Evolutionary conservation across 2,113 vertebrate genomes (phyloP).

Genomic region (Perca fluviatilis): DNA sequence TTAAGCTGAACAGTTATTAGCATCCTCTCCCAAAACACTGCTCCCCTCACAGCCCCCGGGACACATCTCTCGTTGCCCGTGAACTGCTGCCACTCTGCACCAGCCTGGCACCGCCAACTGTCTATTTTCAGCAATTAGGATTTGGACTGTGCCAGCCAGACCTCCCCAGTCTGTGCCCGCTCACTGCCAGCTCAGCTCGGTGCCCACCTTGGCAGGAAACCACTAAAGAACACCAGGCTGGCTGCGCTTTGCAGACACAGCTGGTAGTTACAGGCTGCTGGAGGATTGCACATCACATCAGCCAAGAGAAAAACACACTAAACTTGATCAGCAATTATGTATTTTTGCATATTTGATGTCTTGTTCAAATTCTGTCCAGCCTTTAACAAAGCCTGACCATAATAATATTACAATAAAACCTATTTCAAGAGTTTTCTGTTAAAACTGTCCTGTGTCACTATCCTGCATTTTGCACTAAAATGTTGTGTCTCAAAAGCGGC

Average conservation of each 20-base stretch:
- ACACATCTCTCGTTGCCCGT: conserved; percentile 26
- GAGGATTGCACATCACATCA: not conserved
- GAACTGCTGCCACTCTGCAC: conserved; percentile 23
- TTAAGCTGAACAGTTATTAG: conserved; percentile 25
- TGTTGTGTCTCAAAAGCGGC: too few relatives aligned
- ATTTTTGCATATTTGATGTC: not conserved
- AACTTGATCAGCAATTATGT: not conserved
- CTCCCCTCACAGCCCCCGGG: conserved; percentile 35
- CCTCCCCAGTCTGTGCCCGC: conserved; percentile 41
- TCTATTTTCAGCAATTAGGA: conserved; percentile 80
- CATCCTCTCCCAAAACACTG: not conserved
- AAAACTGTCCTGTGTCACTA: not conserved
- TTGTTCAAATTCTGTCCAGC: not conserved
- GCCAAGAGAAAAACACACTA: not conserved
- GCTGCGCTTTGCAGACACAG: conserved; percentile 8
- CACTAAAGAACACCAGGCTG: conserved; percentile 35
- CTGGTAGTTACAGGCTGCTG: conserved; percentile 26
- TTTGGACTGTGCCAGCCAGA: conserved; percentile 72
- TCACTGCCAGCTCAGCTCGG: conserved; percentile 54
- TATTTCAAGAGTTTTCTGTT: not conserved
- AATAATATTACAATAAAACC: not conserved
- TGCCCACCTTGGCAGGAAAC: conserved; percentile 49
- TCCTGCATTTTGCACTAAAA: not conserved
- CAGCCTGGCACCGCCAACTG: conserved; percentile 58
- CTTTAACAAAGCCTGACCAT: too few relatives aligned